Percentiles rank a stretch among this genome's conserved stretches.
These are phyloP conservation scores for Carlito syrichta DNA, from an alignment of 2,113 vertebrate genomes.

Conservation along the genomic window DNA sequence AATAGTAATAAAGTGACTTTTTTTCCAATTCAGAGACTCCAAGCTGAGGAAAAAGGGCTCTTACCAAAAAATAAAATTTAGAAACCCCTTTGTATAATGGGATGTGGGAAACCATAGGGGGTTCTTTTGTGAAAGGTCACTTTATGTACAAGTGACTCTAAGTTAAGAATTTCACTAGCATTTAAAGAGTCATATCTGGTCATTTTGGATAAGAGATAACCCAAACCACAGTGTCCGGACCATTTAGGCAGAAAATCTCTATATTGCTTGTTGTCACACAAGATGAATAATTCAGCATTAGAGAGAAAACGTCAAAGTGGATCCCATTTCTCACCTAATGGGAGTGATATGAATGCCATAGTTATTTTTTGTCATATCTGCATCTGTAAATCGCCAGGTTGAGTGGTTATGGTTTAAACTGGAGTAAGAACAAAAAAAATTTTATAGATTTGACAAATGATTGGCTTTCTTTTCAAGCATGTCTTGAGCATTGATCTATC, in stretches of 20 bases:
- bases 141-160: neutral
- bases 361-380: neutral
- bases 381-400: neutral
- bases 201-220: neutral
- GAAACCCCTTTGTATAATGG: neutral
- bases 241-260: neutral
- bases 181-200: neutral
- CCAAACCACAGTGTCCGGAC: neutral
- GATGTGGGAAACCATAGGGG: neutral
- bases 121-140: neutral
- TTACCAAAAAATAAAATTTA: neutral
- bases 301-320: neutral
- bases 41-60: neutral
- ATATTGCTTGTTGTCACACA: neutral
- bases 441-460: neutral
- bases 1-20: neutral
- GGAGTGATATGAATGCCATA: neutral
- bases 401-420: neutral
- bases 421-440: neutral
- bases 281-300: neutral
- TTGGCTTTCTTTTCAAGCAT: neutral
- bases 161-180: neutral
- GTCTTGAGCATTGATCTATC: neutral
- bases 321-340: neutral
- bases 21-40: neutral